Conservation (phyloP, 2,797 vertebrate genomes). For the Cirrhinus mrigala region DNA sequence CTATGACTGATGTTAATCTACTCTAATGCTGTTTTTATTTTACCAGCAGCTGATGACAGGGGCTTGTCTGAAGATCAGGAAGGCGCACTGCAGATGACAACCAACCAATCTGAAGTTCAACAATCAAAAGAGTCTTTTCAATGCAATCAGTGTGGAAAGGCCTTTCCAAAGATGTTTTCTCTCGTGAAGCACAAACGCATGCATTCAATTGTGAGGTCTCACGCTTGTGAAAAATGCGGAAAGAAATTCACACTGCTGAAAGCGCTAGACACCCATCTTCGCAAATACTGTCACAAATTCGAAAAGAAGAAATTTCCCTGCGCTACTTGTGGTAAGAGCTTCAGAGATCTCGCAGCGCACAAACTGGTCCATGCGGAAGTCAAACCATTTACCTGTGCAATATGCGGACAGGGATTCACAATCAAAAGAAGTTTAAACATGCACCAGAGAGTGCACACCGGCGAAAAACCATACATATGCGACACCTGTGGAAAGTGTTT, state of each 20-base stretch:
- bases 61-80: slow-evolving; percentile 11
- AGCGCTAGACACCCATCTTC: slow-evolving; percentile 74
- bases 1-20: neutral
- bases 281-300: slow-evolving; percentile 67
- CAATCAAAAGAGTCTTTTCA: neutral
- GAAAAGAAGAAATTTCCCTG: slow-evolving; percentile 55
- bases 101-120: neutral
- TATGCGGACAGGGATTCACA: slow-evolving; percentile 74
- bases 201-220: slow-evolving; percentile 58
- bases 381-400: slow-evolving; percentile 68
- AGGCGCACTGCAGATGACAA: neutral
- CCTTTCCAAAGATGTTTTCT: slow-evolving; percentile 33
- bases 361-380: slow-evolving; percentile 68
- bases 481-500: slow-evolving; percentile 75
- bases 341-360: slow-evolving; percentile 69
- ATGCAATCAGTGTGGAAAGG: slow-evolving; percentile 19
- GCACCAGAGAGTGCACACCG: slow-evolving; percentile 72
- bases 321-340: slow-evolving; percentile 63
- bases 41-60: neutral
- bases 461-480: slow-evolving; percentile 73
- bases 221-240: slow-evolving; percentile 72
- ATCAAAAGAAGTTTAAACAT: slow-evolving; percentile 74
- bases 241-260: slow-evolving; percentile 69
- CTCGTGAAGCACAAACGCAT: slow-evolving; percentile 39
- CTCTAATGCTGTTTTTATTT: slow-evolving; percentile 1